Evolutionary conservation across 2,797 vertebrate genomes (phyloP).

Genomic region (Okamejei kenojei): DNA sequence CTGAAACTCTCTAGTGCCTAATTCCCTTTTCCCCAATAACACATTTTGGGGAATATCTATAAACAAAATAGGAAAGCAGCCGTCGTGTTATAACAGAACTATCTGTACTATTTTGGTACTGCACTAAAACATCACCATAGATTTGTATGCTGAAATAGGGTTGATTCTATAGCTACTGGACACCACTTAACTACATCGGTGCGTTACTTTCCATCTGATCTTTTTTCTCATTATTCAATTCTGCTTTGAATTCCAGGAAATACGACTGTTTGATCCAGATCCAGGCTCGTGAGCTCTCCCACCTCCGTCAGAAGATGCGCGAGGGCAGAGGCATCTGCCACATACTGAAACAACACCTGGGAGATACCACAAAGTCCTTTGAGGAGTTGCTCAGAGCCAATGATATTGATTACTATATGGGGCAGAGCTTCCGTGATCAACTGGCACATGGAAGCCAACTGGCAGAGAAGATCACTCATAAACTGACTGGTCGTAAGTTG

Average conservation of each 20-base stretch:
- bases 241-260: constrained; percentile 57
- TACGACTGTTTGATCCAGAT: constrained; percentile 80
- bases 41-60: no score
- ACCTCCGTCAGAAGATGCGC: constrained; percentile 73
- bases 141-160: not conserved
- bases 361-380: constrained; percentile 71
- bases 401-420: constrained; percentile 85
- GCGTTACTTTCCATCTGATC: not conserved
- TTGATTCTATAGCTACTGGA: not conserved
- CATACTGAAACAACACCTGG: constrained; percentile 72
- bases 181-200: not conserved
- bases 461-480: constrained; percentile 60
- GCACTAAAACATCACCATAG: not conserved
- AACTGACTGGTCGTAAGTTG: constrained; percentile 70
- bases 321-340: constrained; percentile 69
- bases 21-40: no score
- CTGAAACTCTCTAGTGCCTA: no score
- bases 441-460: constrained; percentile 71
- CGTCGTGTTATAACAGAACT: no score
- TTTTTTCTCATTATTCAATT: not conserved
- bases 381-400: constrained; percentile 82
- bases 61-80: no score
- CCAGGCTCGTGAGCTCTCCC: constrained; percentile 86
- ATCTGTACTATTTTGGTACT: not conserved
- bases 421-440: constrained; percentile 81